Base-by-base conservation (phyloP, 2,113 vertebrate genomes). In the Taurulus bubalis region DNA sequence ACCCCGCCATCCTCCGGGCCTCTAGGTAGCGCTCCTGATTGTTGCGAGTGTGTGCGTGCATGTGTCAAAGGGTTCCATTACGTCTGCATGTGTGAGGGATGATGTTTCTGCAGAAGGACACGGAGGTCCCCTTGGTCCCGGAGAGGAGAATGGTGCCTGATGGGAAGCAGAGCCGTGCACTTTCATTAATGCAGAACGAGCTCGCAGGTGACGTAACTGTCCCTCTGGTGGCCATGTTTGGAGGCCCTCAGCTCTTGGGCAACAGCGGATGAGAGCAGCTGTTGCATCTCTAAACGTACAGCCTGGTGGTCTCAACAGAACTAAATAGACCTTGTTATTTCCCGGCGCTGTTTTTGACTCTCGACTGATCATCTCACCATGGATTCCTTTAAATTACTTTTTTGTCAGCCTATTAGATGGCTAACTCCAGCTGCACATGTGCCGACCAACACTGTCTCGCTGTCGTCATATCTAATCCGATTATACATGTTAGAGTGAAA, bases 11-110 rank as follows among this genome's bases (percentile, higher is more conserved):
- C 87, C 86, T 90, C 36, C 55, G 84, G 91, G 88, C 88, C 91
- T 88, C 80, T 82, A 89, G 91, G 91, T 93, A 88, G 60, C 77
- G 55, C 82, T 88, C 20, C 70, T 82, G 63, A 59, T 45, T 53
- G 20, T 16, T 56, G 8, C 24, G 2, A 20, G 30, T 66, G 51
- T 66, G 64, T 82, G 58, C 8, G 73, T 71, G 78, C 42, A 22
- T 59, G 71, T 82, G 77, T 90, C 83, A 73, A 42, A 89, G 87
- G 79, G 74, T 87, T 76, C 85, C 84, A 90, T 93, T 92, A 89
- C 5, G 66, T 68, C 26, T 68, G 66, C 15, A 8, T 66, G 82
- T 85, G 86, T 93, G 92, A 90, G 84, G 79, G 85, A 88, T 91
- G 89, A 89, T 90, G 83, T 88, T 80, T 83, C 75, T 55, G 71